Evolutionary conservation across 2,888 invertebrate species (phyloP).

Genomic region (Ctena decussata): DNA sequence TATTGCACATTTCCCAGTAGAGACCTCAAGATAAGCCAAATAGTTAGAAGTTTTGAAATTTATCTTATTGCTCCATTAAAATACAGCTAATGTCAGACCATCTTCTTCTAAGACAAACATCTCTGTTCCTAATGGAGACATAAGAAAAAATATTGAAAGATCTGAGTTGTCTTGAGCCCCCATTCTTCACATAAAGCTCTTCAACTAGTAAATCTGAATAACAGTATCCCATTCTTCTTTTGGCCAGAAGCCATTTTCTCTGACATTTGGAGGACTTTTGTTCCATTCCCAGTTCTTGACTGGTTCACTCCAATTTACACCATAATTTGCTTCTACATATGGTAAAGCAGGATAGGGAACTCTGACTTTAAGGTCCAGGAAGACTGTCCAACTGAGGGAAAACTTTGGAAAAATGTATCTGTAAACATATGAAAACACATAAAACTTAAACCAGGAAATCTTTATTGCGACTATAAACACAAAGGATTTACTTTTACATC

Average conservation of each 20-base stretch:
- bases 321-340: conserved; percentile 89
- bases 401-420: conserved; percentile 88
- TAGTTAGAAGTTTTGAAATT: too few relatives aligned
- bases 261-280: conserved; percentile 88
- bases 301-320: conserved; percentile 88
- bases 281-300: conserved; percentile 89
- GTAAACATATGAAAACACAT: too few relatives aligned
- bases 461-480: too few relatives aligned
- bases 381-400: conserved; percentile 88
- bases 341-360: conserved; percentile 88
- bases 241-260: conserved; percentile 88
- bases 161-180: not conserved
- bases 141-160: not conserved
- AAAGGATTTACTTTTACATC: too few relatives aligned
- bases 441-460: too few relatives aligned
- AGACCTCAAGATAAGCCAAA: too few relatives aligned
- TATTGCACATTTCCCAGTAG: too few relatives aligned
- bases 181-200: too few relatives aligned
- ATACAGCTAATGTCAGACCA: too few relatives aligned
- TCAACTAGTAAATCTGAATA: conserved; percentile 85
- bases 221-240: conserved; percentile 87
- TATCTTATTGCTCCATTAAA: too few relatives aligned
- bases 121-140: not conserved
- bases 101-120: not conserved
- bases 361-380: conserved; percentile 87